Evolutionary conservation across 2,888 invertebrate species (phyloP), one percentile per base, ranked within the genome.

Genomic region (Bursaphelenchus okinawaensis): DNA sequence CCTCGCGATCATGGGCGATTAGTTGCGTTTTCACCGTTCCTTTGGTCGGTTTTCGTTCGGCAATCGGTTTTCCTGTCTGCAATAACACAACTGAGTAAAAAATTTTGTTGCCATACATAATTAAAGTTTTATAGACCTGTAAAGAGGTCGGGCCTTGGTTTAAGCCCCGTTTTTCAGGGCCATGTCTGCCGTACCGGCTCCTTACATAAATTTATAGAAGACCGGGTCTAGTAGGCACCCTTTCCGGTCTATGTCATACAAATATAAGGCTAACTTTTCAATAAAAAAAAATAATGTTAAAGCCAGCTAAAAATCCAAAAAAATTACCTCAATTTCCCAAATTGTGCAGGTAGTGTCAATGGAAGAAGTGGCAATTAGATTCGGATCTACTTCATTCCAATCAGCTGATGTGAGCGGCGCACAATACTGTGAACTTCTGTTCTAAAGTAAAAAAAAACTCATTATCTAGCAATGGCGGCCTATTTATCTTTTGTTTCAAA

Each of bases 291-390:
- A 51, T 29, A 2, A 31, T 3, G 2, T 3, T 1, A 22, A 27
- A 50, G 16, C 7, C 50, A 58, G 22, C n/a, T 8, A 20, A 63
- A 65, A n/a, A 91, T 4, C 19, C 28, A 22, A 4, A 54, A n/a
- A 59, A 22, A 16, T 90, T 0, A 94, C 96, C 87, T 99, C 98
- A 66, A 99, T 85, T 1, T 95, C 94, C 98, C 98, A 98, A 76
- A 98, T 96, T 23, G 98, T 98, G 84, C 98, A 98, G 0, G 98
- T 98, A 7, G 98, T 98, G 83, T 98, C 98, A 72, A 98, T 98
- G 72, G 93, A 94, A 58, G 94, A 94, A 8, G 98, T 98, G 12
- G 95, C 98, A 31, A 98, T 91, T 66, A 98, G 86, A 85, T 95
- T 96, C 4, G 95, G 93, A 85, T 98, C 98, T 0, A 96, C 92